phyloP scores from a whole-genome alignment of 2,888 invertebrate genomes.

The Ctenicera cuprea region DNA sequence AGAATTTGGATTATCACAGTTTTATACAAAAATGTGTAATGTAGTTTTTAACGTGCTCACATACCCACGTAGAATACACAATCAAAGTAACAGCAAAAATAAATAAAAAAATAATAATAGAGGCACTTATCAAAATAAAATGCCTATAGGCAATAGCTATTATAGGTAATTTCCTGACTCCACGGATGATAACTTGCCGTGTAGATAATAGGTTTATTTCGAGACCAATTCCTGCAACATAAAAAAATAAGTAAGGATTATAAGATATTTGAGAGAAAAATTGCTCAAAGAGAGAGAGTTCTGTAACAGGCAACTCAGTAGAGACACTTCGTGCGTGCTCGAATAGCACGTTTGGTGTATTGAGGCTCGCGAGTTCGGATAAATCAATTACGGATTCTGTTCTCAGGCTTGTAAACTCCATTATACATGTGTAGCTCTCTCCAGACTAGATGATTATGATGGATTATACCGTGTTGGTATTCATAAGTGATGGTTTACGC shows the following conservation, averaged over 20 bases:
- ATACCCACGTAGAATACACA: neutral
- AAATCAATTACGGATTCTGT: conserved; percentile 59
- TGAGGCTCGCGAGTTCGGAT: conserved; percentile 51
- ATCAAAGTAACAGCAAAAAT: neutral
- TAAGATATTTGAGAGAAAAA: neutral
- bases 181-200: neutral
- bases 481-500: conserved; percentile 53
- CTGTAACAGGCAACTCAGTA: conserved; percentile 19
- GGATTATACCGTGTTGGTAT: conserved; percentile 58
- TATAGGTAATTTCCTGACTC: conserved; percentile 1
- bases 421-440: conserved; percentile 62
- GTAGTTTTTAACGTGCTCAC: too few species aligned
- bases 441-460: conserved; percentile 59
- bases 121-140: too few species aligned
- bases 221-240: conserved; percentile 8
- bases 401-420: conserved; percentile 62
- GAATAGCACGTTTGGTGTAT: conserved; percentile 50
- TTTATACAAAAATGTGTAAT: too few species aligned
- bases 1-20: too few species aligned
- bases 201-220: conserved; percentile 20
- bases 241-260: conserved; percentile 18
- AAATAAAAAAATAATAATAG: neutral
- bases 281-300: conserved; percentile 4
- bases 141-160: neutral
- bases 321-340: conserved; percentile 45